Conservation (phyloP, 2,888 invertebrate species). For the Scotopteryx bipunctaria region DNA sequence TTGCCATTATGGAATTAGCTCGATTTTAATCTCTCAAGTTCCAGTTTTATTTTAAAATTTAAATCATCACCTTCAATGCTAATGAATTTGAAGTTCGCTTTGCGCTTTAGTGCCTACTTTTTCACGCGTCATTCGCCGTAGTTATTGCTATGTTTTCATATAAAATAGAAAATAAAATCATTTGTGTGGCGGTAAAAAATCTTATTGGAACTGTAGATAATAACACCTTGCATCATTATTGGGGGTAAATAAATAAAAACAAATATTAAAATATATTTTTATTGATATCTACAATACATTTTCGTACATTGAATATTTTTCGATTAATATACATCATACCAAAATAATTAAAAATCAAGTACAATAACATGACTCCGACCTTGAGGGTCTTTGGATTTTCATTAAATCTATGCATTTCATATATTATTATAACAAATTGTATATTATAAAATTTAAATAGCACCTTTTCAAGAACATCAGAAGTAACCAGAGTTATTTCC, state of each 20-base stretch:
- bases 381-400: slow-evolving; percentile 67
- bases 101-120: no score
- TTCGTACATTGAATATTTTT: slow-evolving; percentile 63
- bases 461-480: slow-evolving; percentile 49
- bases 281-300: slow-evolving; percentile 78
- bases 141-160: no score
- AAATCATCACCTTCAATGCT: no score
- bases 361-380: slow-evolving; percentile 79
- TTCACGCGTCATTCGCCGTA: no score
- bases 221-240: no score
- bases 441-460: slow-evolving; percentile 45
- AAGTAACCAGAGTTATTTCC: slow-evolving; percentile 28
- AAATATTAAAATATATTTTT: slow-evolving; percentile 65
- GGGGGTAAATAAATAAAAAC: slow-evolving; percentile 32
- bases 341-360: slow-evolving; percentile 62
- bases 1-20: no score
- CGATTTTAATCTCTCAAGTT: no score
- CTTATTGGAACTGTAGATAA: no score
- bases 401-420: slow-evolving; percentile 47
- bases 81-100: no score
- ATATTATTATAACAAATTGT: slow-evolving; percentile 39
- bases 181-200: no score
- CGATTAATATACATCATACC: slow-evolving; percentile 72
- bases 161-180: no score
- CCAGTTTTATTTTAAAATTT: no score